Base-by-base conservation (phyloP, 2,888 invertebrate genomes). In the Heteropelma amictum region DNA sequence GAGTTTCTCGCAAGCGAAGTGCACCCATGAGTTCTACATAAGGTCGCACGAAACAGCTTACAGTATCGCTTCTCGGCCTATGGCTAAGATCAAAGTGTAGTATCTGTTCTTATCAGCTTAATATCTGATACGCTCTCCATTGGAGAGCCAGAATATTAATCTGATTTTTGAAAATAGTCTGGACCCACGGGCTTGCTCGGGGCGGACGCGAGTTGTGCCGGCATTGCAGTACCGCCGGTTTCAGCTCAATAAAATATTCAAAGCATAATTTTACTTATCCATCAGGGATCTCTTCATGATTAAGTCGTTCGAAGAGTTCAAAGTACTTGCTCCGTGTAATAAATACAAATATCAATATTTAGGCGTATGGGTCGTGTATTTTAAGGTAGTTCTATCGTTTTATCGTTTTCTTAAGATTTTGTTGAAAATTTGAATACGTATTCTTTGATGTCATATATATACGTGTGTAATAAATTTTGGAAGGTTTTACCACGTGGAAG, bases 91-190 rank as follows among this genome's bases (percentile, higher is more conserved):
- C 61, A 61, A 61, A 61, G 61, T 61, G 61, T 61, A 58, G 58
- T 58, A 40, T 58, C 58, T 58, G 45, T 61, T 47, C 61, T 61
- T 61, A 61, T 61, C 61, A 71, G 71, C 71, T 71, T 71, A 64
- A 71, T 71, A 71, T 71, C 71, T 71, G 71, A 71, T 64, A 64
- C 71, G 71, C 71, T 71, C 64, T 56, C 65, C 64, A 72, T 72
- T 72, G 64, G 65, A 51, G 72, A 72, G 72, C 72, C 72, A 72
- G 64, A 72, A 72, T 72, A 72, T 65, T 72, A 60, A 72, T 72
- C 72, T 71, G 64, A 71, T 71, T 71, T 71, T 71, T 72, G 70
- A 4, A 56, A 63, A 10, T 28, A 45, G 70, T 63, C 70, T 71
- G 56, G 70, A 71, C 70, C 70, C 70, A 71, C 70, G 70, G 70